Percentiles rank a stretch among this genome's conserved stretches.
Conservation (phyloP, 2,797 vertebrate genomes). For the Crax fasciolata region DNA sequence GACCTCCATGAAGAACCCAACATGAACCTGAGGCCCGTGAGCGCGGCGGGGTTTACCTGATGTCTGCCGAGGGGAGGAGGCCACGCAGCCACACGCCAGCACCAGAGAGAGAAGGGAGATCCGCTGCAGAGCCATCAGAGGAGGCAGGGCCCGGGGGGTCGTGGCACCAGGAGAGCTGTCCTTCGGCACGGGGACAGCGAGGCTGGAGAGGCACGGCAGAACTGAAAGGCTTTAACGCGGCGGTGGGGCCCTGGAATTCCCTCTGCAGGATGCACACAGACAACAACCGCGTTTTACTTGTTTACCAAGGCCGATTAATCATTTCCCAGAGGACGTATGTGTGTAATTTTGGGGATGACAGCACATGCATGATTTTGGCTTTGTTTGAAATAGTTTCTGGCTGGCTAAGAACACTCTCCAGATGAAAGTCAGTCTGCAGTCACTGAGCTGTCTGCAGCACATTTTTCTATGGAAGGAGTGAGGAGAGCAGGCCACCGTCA, state of each 20-base stretch:
- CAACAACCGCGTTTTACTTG: fast-evolving
- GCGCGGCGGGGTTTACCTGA: constrained; percentile 32
- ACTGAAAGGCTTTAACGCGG: background rate
- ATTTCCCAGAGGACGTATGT: constrained; percentile 13
- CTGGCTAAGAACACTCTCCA: background rate
- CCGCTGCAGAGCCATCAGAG: background rate
- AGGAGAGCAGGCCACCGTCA: background rate
- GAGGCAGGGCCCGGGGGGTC: too few relatives aligned
- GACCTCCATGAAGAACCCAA: fast-evolving
- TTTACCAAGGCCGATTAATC: constrained; percentile 34
- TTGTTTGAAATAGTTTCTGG: background rate
- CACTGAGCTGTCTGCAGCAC: fast-evolving
- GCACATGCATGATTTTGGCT: background rate
- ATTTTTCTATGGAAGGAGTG: background rate
- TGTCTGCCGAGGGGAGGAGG: background rate
- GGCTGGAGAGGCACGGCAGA: background rate
- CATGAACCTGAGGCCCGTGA: fast-evolving
- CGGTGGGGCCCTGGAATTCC: background rate
- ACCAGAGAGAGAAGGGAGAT: fast-evolving
- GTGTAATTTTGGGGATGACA: background rate
- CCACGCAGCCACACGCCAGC: background rate
- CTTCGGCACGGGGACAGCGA: fast-evolving
- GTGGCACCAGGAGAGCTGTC: background rate
- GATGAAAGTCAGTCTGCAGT: background rate
- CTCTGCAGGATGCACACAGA: background rate